Evolutionary conservation across 1,140 invertebrate species (phyloP).

Genomic region (Semibalanus balanoides): DNA sequence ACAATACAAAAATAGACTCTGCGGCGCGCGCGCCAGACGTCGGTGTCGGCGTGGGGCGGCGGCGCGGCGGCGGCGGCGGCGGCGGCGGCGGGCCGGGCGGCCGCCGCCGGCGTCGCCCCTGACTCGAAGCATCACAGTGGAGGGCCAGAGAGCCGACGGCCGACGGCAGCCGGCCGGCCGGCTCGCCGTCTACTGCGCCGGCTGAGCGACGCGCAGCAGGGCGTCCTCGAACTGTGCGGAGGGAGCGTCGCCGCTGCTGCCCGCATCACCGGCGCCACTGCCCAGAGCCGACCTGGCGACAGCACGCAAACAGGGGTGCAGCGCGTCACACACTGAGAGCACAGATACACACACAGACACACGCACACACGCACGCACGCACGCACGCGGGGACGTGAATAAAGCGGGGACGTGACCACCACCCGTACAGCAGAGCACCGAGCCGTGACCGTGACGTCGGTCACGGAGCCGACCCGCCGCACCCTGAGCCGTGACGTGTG

Average conservation of each 20-base stretch:
- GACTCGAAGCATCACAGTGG: slow-evolving; percentile 1
- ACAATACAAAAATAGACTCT: slow-evolving; percentile 2
- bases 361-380: neutral
- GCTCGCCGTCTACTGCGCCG: neutral
- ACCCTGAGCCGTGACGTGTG: no score
- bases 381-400: no score
- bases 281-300: neutral
- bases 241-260: neutral
- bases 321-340: neutral
- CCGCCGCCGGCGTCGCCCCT: neutral
- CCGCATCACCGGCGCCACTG: neutral
- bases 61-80: no score
- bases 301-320: neutral
- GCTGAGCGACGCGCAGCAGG: neutral
- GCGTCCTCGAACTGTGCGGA: neutral
- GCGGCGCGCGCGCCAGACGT: no score
- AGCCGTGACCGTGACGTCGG: no score
- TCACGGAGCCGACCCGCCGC: no score
- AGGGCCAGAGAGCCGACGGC: neutral
- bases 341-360: neutral
- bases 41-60: no score
- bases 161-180: neutral
- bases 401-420: no score
- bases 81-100: no score
- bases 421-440: no score